These are phyloP conservation scores for Paracyprichromis sp. DNA, from an alignment of 2,113 vertebrate species.

Conservation along the genomic window DNA sequence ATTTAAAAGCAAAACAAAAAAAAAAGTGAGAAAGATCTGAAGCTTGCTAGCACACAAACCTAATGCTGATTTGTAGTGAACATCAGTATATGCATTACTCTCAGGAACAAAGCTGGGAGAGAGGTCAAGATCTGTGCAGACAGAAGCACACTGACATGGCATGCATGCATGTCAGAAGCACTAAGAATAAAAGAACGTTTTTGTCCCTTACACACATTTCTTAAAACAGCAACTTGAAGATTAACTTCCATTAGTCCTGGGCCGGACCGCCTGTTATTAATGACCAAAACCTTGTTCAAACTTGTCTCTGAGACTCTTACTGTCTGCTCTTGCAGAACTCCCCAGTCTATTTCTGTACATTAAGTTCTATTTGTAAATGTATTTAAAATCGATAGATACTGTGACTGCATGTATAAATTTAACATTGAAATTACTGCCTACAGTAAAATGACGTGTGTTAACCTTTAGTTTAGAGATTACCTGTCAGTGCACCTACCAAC, in stretches of 20 bases:
- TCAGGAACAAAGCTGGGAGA: rapidly evolving
- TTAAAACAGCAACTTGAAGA: not conserved
- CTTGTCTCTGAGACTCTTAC: not conserved
- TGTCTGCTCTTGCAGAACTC: not conserved
- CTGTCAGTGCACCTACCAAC: not conserved
- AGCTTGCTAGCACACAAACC: not conserved
- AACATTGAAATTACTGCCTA: no score
- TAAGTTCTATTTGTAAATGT: no score
- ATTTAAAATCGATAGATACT: no score
- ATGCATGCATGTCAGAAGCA: not conserved
- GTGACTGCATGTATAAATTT: no score
- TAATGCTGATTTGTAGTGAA: not conserved
- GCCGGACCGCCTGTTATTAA: not conserved
- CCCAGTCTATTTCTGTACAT: not conserved
- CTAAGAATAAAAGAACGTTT: not conserved
- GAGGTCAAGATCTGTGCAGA: not conserved
- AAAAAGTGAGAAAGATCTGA: not conserved
- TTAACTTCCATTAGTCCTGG: not conserved
- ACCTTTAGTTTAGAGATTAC: not conserved
- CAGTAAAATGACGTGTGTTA: not conserved
- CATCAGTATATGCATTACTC: not conserved
- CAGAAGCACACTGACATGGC: not conserved
- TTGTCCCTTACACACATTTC: not conserved
- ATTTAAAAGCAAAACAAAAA: not conserved
- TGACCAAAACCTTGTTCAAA: not conserved